Base-by-base conservation (phyloP, 2,113 vertebrate genomes). In the Paraplagusia blochii region DNA sequence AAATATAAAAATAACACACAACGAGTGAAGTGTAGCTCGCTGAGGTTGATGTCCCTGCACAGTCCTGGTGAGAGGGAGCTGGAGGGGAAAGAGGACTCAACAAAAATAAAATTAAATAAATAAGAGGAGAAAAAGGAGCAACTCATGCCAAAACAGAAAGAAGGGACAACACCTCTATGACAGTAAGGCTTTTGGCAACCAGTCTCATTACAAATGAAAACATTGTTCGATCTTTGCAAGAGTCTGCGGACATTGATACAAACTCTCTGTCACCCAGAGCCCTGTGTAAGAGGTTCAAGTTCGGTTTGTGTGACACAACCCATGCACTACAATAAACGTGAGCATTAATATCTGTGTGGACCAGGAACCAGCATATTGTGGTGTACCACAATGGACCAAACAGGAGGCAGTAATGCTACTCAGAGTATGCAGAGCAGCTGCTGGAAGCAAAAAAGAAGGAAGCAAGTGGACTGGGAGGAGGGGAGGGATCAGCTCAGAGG, bases 51-150 rank as follows among this genome's bases (percentile, higher is more conserved):
- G 54, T 66, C 73, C 67, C 72, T 72, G 66, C 70, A 64, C 42
- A 67, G 55, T 71, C 80, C 82, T 85, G 73, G 80, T 60, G 70
- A 82, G 22, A 68, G 36, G 35, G 67, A 77, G 73, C 81, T 77
- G 55, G 44, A 79, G 69, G 56, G 19, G 58, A 55, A 67, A 66
- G 35, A 45, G 47, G 51, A 33, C 43, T 59, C 11, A 10, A 69
- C 68, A 70, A 48, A 46, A 18, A 11, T n/a, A 14, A 0, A 40
- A 7, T 18, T 45, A 6, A 15, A 48, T 49, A 53, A 12, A 39
- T 45, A 29, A 44, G 59, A 44, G 45, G 61, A 29, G 22, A 29
- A 29, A 29, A 29, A 29, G 22, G 22, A 29, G 22, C 22, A 29
- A 29, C 22, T 29, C 77, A 81, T 81, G 73, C 81, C 13, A 13